phyloP scores from a whole-genome alignment of 2,888 invertebrate species.

The Odontothrips loti region DNA sequence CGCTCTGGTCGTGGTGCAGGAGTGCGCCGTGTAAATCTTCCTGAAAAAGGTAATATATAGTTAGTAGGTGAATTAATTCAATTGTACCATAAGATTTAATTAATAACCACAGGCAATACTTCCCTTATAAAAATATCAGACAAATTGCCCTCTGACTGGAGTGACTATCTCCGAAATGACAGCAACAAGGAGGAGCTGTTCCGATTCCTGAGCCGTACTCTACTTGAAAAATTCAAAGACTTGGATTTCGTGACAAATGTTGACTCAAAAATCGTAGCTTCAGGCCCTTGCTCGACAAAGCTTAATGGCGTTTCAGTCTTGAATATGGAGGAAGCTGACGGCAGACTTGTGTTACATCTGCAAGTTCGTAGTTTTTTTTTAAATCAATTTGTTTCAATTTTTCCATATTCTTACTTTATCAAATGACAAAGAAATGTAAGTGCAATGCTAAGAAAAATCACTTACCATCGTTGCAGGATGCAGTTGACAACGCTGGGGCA shows the following conservation, averaged over 20 bases:
- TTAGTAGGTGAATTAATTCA: too few relatives aligned
- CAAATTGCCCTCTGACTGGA: background rate
- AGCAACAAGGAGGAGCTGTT: background rate
- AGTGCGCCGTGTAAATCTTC: background rate
- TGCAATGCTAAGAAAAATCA: too few relatives aligned
- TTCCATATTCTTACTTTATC: too few relatives aligned
- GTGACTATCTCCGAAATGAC: background rate
- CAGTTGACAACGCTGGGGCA: background rate
- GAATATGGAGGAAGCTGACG: background rate
- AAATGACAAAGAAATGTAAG: too few relatives aligned
- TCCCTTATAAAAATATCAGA: background rate
- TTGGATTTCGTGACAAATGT: background rate
- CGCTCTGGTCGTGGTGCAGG: background rate
- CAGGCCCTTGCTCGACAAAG: background rate
- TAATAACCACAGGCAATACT: background rate
- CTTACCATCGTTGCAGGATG: background rate
- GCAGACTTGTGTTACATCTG: background rate
- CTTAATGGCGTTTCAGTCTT: background rate
- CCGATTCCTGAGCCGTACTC: background rate
- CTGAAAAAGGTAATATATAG: background rate
- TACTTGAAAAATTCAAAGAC: background rate
- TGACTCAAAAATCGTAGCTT: background rate
- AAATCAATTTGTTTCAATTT: too few relatives aligned
- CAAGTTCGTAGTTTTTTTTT: background rate
- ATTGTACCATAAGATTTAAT: too few relatives aligned